Conservation (phyloP, 2,113 vertebrate genomes). For the Opisthocomus hoazin region DNA sequence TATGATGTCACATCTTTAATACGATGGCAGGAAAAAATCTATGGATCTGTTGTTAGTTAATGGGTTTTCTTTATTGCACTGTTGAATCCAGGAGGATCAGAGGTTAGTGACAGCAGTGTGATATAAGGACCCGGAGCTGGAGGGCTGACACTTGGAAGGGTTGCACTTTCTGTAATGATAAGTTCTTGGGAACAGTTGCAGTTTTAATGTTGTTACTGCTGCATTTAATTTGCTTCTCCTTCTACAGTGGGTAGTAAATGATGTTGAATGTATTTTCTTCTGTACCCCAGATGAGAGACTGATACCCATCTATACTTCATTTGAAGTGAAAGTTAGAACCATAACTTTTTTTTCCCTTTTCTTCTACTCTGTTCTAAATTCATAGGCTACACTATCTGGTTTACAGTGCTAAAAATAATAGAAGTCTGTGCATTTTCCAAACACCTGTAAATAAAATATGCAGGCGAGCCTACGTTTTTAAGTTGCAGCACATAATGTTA, state of each 20-base stretch:
- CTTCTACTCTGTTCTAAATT: neutral
- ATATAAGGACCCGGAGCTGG: neutral
- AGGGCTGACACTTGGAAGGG: constrained; percentile 1
- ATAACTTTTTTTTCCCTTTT: neutral
- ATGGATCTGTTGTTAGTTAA: neutral
- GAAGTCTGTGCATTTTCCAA: neutral
- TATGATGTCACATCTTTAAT: neutral
- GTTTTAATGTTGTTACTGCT: neutral
- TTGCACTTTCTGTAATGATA: neutral
- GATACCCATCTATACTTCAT: neutral
- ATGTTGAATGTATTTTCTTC: neutral
- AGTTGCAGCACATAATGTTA: neutral
- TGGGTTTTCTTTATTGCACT: neutral
- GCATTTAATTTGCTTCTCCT: constrained; percentile 14
- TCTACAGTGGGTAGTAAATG: neutral
- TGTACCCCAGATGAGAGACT: neutral
- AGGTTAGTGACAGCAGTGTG: neutral
- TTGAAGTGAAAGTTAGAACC: neutral
- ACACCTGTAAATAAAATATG: neutral
- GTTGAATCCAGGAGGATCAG: neutral
- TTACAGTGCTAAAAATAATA: constrained; percentile 18
- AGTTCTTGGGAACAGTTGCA: neutral
- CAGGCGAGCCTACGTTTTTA: neutral
- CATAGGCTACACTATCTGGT: neutral
- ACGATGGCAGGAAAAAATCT: neutral